These are phyloP conservation scores for Eupithecia inturbata DNA, from an alignment of 2,888 invertebrate species.

Conservation along the genomic window DNA sequence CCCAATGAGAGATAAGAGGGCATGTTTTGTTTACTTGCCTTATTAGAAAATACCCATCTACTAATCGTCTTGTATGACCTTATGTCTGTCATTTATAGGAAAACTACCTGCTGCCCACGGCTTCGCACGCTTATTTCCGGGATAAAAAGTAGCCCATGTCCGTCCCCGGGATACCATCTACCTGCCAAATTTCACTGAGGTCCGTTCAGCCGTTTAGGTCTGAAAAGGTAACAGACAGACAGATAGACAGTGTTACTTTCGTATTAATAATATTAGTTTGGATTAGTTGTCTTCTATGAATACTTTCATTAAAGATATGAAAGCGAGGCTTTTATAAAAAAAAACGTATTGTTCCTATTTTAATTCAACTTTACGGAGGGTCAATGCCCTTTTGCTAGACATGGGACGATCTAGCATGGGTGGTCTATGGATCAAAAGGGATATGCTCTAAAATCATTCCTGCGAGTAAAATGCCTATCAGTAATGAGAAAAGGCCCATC, in stretches of 20 bases:
- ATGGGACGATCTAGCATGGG: too few species aligned
- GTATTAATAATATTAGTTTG: background rate
- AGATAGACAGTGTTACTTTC: too few species aligned
- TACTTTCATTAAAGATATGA: background rate
- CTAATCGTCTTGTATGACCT: background rate
- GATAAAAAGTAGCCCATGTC: too few species aligned
- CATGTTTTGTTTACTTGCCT: slow-evolving; percentile 8
- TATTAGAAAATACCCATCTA: slow-evolving; percentile 3
- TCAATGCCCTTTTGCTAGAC: background rate
- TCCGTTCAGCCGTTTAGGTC: too few species aligned
- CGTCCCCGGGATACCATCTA: too few species aligned
- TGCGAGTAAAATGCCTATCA: background rate
- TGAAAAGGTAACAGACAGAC: too few species aligned
- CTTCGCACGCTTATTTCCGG: too few species aligned
- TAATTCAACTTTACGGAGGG: background rate
- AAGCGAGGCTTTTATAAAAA: background rate
- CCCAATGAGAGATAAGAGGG: slow-evolving; percentile 15
- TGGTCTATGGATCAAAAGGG: too few species aligned
- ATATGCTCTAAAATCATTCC: background rate
- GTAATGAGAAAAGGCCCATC: background rate
- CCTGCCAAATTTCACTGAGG: too few species aligned
- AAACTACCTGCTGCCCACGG: too few species aligned
- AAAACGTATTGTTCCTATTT: background rate
- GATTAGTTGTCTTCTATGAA: too few species aligned
- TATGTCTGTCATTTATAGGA: background rate